Base-by-base conservation (phyloP, 2,113 vertebrate species). In the Stomatorhinus ivindoensis region DNA sequence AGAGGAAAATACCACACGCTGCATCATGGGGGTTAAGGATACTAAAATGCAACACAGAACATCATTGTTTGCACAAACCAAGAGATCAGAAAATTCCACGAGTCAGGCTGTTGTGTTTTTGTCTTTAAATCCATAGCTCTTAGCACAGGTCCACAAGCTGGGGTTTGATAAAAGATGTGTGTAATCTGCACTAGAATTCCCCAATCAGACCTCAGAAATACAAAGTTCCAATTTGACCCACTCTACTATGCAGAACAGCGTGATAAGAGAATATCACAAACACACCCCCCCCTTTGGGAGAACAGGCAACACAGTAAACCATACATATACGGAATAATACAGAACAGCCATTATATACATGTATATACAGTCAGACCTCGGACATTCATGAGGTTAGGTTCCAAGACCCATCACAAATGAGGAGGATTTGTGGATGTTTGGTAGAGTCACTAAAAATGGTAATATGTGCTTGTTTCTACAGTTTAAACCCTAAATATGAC, bases 101-200 rank as follows among this genome's bases (percentile, higher is more conserved):
- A 47, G 42, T 61, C 51, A 31, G 42, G n/a, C 53, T 61, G 9
- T 2, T 53, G 21, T 51, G 13, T 47, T n/a, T 80, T 80, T 17
- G n/a, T 21, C 89, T 89, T 87, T 86, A 86, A 87, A 73, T 87
- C 85, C 82, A 19, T 69, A 31, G 53, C 89, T n/a, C 89, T 89
- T 87, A 86, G 42, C 3, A 11, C 44, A 86, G 44, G 8, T 51
- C n/a, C 17, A 86, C 44, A 69, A 86, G 58, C 27, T 31, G 10
- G 17, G 27, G 65, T 55, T 51, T 55, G 76, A 89, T 51, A 86
- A 89, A 69, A 73, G 44, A 50, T 69, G 50, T 53, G 80, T 84
- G 39, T 69, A 39, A 86, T 69, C n/a, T 15, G 83, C 83, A 86
- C 44, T 42, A 55, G 44, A 61, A 89, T 86, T 86, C 89, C 58